Evolutionary conservation across 1,140 invertebrate genomes (phyloP), one percentile per base, ranked within the genome.

Genomic region (Pectinophora gossypiella): DNA sequence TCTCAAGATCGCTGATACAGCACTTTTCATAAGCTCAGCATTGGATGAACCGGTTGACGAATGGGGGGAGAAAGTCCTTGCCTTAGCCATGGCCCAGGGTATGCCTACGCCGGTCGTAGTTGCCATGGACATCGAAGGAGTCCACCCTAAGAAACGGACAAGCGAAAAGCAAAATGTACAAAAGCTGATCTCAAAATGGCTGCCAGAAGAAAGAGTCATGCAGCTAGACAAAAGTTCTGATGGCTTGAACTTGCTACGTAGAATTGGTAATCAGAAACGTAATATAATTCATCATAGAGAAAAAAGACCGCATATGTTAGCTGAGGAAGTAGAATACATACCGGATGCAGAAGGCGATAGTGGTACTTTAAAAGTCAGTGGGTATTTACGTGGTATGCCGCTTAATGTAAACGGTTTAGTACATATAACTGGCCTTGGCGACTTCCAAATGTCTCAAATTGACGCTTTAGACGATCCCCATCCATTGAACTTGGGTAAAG

Each of bases 381-480:
- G 98, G 1, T 98, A 94, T 85, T 79, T 99, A 42, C 88, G 95
- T 69, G 95, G 96, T 0, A 90, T 92, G 62, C 87, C 94, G 5
- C 86, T 98, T 32, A 94, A 93, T 81, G 96, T 95, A 0, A 98
- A 99, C 90, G 89, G 93, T 60, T 88, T 99, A 42, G 88, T 99
- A 42, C 95, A 99, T 72, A 92, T 99, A 47, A 92, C 95, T 47
- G 97, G 96, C 0, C 91, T 96, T 73, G 97, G 97, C 35, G 95
- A 98, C 75, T 99, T 94, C 81, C 97, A 98, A 89, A 93, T 99
- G 91, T 89, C 86, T 2, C 91, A 93, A 76, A 96, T 99, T 61
- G 93, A 94, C 87, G 89, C 91, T 0, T 76, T 89, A 0, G 80
- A 87, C 51, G 95, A 98, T 90, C 95, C 95, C 2, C 91, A 94